Conservation (phyloP, 2,888 invertebrate species). For the Hydriomena furcata region DNA sequence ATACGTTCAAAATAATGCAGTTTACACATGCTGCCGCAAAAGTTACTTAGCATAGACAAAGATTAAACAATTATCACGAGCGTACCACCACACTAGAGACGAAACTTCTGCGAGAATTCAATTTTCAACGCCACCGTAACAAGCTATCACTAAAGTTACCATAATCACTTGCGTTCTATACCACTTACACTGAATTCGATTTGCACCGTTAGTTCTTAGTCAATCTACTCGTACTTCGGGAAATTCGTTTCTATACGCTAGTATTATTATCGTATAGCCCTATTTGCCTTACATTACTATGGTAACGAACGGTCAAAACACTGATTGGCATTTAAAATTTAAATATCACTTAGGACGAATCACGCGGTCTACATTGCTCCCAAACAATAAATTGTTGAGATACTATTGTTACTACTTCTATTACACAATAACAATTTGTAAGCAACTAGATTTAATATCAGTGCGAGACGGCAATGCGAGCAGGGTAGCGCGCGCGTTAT, state of each 20-base stretch:
- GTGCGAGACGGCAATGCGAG: no score
- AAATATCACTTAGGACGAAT: constrained; percentile 25
- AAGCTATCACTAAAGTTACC: no score
- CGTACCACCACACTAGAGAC: no score
- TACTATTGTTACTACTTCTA: constrained; percentile 10
- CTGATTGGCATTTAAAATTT: constrained; percentile 25
- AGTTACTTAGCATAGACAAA: background rate
- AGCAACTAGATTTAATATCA: no score
- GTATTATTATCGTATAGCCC: constrained; percentile 1
- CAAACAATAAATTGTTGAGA: constrained; percentile 19
- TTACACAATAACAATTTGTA: no score
- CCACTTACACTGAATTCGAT: no score
- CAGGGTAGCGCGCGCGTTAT: no score
- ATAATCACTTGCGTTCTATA: background rate
- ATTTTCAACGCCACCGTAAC: no score
- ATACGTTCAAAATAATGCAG: constrained; percentile 34
- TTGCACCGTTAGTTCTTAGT: no score
- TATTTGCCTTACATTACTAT: constrained; percentile 22
- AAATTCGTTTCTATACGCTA: constrained; percentile 2
- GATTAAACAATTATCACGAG: no score
- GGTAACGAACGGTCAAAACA: constrained; percentile 25
- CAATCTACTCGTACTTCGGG: background rate
- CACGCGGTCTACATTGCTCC: constrained; percentile 18
- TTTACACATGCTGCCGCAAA: constrained; percentile 34
- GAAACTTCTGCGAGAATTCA: background rate